Base-by-base conservation (phyloP, 2,113 vertebrate genomes). In the Halcyon malimbica region DNA sequence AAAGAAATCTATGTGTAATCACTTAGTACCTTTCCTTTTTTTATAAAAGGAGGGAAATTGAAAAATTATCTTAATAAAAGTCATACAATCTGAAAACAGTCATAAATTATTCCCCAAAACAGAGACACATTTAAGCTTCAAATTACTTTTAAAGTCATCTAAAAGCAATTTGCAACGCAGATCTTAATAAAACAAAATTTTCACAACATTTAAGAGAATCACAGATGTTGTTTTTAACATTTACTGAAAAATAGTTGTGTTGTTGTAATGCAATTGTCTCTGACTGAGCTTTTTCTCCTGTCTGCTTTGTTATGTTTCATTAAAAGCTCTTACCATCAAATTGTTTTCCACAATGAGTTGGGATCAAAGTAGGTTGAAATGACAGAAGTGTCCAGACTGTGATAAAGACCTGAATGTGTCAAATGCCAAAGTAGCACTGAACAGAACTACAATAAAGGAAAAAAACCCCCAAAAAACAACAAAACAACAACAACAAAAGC, bases 141-240 rank as follows among this genome's bases (percentile, higher is more conserved):
- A 95, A 96, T 96, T 96, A 89, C 71, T 92, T 93, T 91, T 77
- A 83, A 95, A 97, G 87, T 90, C 13, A 94, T 95, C 78, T 94
- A 77, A 95, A 97, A 97, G 75, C 82, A 92, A 95, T 96, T 97
- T 96, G 63, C 54, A 51, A 89, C 19, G 51, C 31, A 63, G 60
- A 92, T 94, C 76, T 96, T 97, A 97, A 94, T 96, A 90, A 97
- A 95, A 78, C 70, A 6, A 91, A 96, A 71, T 94, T 82, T 93
- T 96, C 63, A 91, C 60, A 86, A 26, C 24, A 21, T 74, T 96
- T 83, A 93, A 89, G 64, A 93, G 41, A 96, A 75, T 37, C 95
- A 65, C 82, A 97, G 92, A 81, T 95, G 69, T 89, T 97, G 25
- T 11, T 83, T 96, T 96, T 73, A 91, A 95, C 89, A 86, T 97